Percentiles rank a stretch among this genome's conserved stretches.
Evolutionary conservation across 2,797 vertebrate genomes (phyloP).

Genomic region (Scarus forsteni): DNA sequence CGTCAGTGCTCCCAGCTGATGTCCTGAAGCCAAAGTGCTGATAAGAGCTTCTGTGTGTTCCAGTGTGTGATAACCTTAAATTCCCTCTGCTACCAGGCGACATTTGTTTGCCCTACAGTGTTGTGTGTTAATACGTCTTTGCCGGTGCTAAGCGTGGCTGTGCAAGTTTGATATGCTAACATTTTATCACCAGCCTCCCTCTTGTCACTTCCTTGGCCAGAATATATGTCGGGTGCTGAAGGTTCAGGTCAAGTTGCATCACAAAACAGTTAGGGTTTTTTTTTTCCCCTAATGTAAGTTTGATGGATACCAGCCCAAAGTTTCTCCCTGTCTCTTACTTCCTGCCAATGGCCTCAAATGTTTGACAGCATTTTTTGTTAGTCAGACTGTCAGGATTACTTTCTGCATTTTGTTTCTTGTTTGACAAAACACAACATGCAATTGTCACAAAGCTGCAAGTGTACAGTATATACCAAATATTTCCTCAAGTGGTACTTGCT

Average conservation of each 20-base stretch:
- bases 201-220: slow-evolving; percentile 21
- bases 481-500: no score
- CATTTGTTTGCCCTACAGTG: slow-evolving; percentile 9
- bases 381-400: slow-evolving; percentile 5
- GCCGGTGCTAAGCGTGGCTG: slow-evolving; percentile 24
- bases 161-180: slow-evolving; percentile 58
- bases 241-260: slow-evolving; percentile 16
- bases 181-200: slow-evolving; percentile 35
- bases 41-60: slow-evolving; percentile 2
- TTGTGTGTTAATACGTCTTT: slow-evolving; percentile 2
- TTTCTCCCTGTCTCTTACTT: slow-evolving; percentile 15
- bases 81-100: slow-evolving; percentile 13
- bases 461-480: no score
- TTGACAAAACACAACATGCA: slow-evolving; percentile 9
- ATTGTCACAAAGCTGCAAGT: neutral
- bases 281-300: slow-evolving; percentile 1
- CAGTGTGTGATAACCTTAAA: slow-evolving; percentile 37
- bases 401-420: neutral
- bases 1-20: slow-evolving; percentile 18
- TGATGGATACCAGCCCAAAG: slow-evolving; percentile 33
- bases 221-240: neutral
- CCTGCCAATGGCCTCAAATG: slow-evolving; percentile 10
- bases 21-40: neutral
- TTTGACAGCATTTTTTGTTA: neutral
- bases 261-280: slow-evolving; percentile 7